Conservation (phyloP, 2,797 vertebrate genomes). For the Molossus molossus region DNA sequence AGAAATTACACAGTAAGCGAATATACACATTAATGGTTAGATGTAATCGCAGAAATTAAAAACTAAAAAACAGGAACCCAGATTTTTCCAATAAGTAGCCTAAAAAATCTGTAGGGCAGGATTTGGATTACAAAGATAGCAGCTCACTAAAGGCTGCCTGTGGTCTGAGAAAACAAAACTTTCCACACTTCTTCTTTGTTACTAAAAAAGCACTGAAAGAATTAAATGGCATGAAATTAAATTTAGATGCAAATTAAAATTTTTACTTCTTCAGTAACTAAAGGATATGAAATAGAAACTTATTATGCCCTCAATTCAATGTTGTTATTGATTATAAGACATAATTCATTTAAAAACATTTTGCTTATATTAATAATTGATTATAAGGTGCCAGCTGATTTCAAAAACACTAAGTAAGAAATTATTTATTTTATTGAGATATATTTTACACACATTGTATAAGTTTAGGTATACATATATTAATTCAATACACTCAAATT, state of each 20-base stretch:
- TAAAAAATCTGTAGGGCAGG: neutral
- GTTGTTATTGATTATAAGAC: neutral
- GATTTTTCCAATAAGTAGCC: neutral
- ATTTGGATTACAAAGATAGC: neutral
- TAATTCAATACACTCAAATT: neutral
- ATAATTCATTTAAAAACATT: neutral
- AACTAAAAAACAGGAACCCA: neutral
- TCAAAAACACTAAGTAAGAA: conserved; percentile 11
- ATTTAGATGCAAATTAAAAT: conserved; percentile 24
- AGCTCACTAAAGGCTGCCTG: neutral
- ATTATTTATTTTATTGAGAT: neutral
- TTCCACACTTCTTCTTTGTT: neutral
- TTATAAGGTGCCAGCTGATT: neutral
- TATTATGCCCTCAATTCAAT: neutral
- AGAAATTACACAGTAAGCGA: neutral
- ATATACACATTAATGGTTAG: neutral
- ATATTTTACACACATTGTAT: neutral
- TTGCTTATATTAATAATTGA: neutral
- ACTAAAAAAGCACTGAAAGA: conserved; percentile 1
- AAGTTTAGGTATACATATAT: neutral
- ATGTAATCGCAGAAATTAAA: neutral
- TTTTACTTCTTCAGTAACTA: conserved; percentile 55
- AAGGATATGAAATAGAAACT: conserved; percentile 40
- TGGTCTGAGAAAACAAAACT: neutral
- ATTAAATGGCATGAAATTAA: conserved; percentile 20